Evolutionary conservation across 2,888 invertebrate species (phyloP), one percentile per base, ranked within the genome.

Genomic region (Amiota minor): DNA sequence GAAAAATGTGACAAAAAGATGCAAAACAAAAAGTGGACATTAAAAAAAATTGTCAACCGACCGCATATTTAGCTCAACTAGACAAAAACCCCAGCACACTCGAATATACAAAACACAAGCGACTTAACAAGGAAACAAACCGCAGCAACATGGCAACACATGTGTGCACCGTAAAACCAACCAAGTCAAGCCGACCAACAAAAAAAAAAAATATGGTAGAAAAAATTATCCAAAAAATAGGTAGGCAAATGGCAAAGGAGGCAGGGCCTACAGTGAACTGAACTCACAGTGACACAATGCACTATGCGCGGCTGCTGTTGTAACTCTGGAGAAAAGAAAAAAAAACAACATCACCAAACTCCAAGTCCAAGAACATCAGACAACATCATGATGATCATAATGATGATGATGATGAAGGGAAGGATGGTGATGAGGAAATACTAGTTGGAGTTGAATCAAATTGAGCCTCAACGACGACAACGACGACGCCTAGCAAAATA

Each of bases 21-120:
- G 23, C 23, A 46, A 46, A 46, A 69, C 23, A 18, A 56, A 68
- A 68, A 23, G 35, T 11, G 18, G 18, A 45, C 14, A 35, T 35
- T 14, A 45, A n/a, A 56, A 49, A 61, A 49, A 35, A 35, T 35
- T 35, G 35, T 35, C 55, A 53, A 72, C 72, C 74, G 77, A 83
- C 83, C 87, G 79, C 87, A 84, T 82, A 83, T 86, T 81, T 87
- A 85, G 83, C 77, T 35, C 78, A 72, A 80, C 77, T 77, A 77
- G 76, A 70, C n/a, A 46, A 70, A 59, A 59, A 70, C 14, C 46
- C 59, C 46, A 49, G 49, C 46, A 49, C 16, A 55, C 46, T 45
- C 20, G 23, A 18, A 56, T 71, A 72, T 67, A 70, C 35, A 68
- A 69, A 71, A 72, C 70, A 65, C 45, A 46, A 16, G 23, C 67